A percentile compares a stretch with the other conserved stretches of the same genome.
Evolutionary conservation across 2,113 vertebrate species (phyloP).

Genomic region (rat (Rattus norvegicus)): GRCr8 NC_086021.1:70274501-70275000

Average conservation of each 20-base stretch:
- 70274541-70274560: not conserved
- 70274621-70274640: not conserved
- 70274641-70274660: not conserved
- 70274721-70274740: not conserved
- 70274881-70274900: not conserved
- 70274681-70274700: not conserved
- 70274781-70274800: constrained; percentile 45
- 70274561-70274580: not conserved
- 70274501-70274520: not conserved
- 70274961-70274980: not conserved
- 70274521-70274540: not conserved
- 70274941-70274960: not conserved
- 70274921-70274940: not conserved
- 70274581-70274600: not conserved
- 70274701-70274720: not conserved
- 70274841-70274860: not conserved
- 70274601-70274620: constrained; percentile 5
- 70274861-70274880: not conserved
- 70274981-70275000: not conserved
- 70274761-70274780: not conserved
- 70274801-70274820: not conserved
- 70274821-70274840: no score
- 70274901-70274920: not conserved
- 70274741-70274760: not conserved
- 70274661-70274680: constrained; percentile 6